Percentiles rank a stretch among this genome's conserved stretches.
These are phyloP conservation scores for Rhagonycha fulva DNA, from an alignment of 2,888 invertebrate species.

Conservation along the genomic window DNA sequence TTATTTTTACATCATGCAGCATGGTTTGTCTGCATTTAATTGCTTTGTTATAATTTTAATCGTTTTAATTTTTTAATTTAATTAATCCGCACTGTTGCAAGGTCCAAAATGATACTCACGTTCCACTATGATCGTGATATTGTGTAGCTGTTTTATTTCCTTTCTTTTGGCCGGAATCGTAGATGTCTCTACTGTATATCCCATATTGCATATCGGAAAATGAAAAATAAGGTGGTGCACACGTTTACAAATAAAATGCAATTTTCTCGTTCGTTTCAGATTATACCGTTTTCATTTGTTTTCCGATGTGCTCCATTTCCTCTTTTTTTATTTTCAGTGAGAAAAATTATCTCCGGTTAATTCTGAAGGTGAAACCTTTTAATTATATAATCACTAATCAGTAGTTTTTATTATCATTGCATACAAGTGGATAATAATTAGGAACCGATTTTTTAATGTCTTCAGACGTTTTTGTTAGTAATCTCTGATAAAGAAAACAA, in stretches of 20 bases:
- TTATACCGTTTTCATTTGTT: background rate
- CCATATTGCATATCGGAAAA: background rate
- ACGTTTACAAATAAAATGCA: background rate
- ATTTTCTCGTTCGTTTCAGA: background rate
- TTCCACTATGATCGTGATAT: background rate
- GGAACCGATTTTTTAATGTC: background rate
- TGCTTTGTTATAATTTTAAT: background rate
- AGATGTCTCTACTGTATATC: background rate
- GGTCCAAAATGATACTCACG: background rate
- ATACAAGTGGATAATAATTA: background rate
- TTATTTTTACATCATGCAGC: background rate
- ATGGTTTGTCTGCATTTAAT: background rate
- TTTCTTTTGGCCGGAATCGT: background rate
- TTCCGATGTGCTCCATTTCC: too few species aligned
- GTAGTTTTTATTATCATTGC: background rate
- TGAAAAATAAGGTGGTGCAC: background rate
- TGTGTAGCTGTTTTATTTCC: background rate
- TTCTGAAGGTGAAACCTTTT: background rate
- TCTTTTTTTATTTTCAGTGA: too few species aligned
- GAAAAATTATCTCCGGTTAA: background rate
- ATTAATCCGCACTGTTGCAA: background rate
- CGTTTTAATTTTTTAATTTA: background rate
- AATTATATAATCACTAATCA: background rate
- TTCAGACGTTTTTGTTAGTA: background rate
- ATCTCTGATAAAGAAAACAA: background rate